These are phyloP conservation scores for Pachydiplax longipennis DNA, from an alignment of 2,888 invertebrate genomes.

Conservation along the genomic window DNA sequence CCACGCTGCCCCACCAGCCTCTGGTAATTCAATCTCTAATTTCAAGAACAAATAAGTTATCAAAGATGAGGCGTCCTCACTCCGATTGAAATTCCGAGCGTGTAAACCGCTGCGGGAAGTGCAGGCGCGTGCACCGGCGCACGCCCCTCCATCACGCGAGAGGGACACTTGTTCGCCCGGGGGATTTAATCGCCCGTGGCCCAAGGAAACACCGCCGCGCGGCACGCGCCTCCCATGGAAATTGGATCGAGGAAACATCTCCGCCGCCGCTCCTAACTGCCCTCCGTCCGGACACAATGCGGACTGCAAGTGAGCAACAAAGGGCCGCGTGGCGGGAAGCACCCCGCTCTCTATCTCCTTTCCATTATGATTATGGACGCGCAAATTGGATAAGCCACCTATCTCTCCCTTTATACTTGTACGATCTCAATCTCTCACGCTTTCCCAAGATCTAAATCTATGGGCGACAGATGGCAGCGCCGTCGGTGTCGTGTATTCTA, in stretches of 20 bases:
- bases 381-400: not conserved
- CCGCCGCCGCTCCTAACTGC: not conserved
- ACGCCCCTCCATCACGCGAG: not conserved
- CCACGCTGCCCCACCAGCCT: not conserved
- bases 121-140: not conserved
- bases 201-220: not conserved
- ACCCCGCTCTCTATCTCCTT: not conserved
- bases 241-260: not conserved
- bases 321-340: not conserved
- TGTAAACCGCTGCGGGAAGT: not conserved
- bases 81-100: not conserved
- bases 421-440: slow-evolving; percentile 29
- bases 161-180: not conserved
- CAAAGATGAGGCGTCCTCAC: not conserved
- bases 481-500: not conserved
- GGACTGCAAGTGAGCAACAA: slow-evolving; percentile 22
- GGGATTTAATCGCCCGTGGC: not conserved
- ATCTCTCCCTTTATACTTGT: not conserved
- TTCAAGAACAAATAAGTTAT: not conserved
- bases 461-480: slow-evolving; percentile 1
- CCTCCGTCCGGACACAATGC: not conserved
- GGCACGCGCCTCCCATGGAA: not conserved
- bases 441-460: too few species aligned
- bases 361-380: not conserved
- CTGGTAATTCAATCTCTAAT: too few species aligned